A percentile compares a stretch with the other conserved stretches of the same genome.
These are phyloP conservation scores for Phragmatobia fuliginosa DNA, from an alignment of 2,888 invertebrate genomes.

Conservation along the genomic window DNA sequence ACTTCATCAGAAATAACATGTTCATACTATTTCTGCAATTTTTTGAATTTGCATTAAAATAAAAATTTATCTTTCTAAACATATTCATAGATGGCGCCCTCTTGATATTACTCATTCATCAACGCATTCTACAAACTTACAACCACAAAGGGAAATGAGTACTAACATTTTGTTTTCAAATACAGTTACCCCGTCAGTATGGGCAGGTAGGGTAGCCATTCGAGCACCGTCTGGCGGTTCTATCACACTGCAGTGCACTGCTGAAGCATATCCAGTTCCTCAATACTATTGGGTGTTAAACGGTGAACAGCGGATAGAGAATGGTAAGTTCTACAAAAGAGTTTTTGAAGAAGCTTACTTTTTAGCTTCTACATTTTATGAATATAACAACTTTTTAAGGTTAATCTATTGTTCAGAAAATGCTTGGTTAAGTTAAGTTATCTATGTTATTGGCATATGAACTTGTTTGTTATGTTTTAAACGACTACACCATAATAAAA, in stretches of 20 bases:
- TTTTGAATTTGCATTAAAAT: background rate
- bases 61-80: background rate
- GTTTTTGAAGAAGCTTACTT: background rate
- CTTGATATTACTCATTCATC: background rate
- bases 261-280: slow-evolving; percentile 91
- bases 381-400: no score
- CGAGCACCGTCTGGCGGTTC: slow-evolving; percentile 89
- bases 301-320: slow-evolving; percentile 88
- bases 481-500: no score
- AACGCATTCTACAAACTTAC: background rate
- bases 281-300: slow-evolving; percentile 91
- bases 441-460: no score
- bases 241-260: slow-evolving; percentile 90
- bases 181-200: slow-evolving; percentile 91
- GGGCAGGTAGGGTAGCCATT: slow-evolving; percentile 90
- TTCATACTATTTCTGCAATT: background rate
- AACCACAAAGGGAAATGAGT: background rate
- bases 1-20: background rate
- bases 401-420: no score
- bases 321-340: slow-evolving; percentile 77
- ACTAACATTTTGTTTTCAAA: slow-evolving; percentile 22
- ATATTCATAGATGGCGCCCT: background rate
- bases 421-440: no score
- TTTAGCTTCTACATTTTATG: no score
- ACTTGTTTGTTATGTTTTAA: no score